Base-by-base conservation (phyloP, 2,888 invertebrate genomes). In the Dryobota labecula region DNA sequence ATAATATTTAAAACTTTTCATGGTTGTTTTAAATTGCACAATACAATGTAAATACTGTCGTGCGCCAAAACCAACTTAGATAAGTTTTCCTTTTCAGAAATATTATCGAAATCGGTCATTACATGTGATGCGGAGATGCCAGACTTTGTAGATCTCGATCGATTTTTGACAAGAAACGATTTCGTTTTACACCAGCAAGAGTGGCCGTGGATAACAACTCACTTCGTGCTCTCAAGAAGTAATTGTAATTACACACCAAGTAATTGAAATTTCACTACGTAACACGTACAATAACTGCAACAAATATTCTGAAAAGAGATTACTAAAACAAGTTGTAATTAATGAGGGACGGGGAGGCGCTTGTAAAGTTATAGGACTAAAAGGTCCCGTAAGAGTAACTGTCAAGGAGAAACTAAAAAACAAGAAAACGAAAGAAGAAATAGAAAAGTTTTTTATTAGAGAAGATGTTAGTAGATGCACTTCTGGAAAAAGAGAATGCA, bases 381-480 rank as follows among this genome's bases (percentile, higher is more conserved):
- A 65, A 65, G 65, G 53, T 57, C 38, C 43, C 36, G 38, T 67
- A 47, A 47, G 45, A 53, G 36, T 47, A 36, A 66, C n/a, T 54
- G 45, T 36, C 27, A 54, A 70, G 30, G 51, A 74, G 57, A 45
- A 45, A 45, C 20, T 45, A 45, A 45, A 45, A 45, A 45, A 45
- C 43, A 45, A 45, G 20, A 63, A 62, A 30, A n/a, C 38, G 18
- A 54, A 60, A 41, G 51, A 49, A 57, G 63, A 75, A 62, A 67
- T 75, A 57, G 57, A 51, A 66, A 45, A 49, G 20, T 75, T 74
- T 38, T 74, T 49, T 67, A 27, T 56, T n/a, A 38, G 75, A 27
- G 70, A 75, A n/a, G 75, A 75, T 62, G 58, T 75, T 18, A 75
- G 75, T 51, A 49, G 70, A 51, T 58, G 57, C 38, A 70, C 75